Base-by-base conservation (phyloP, 2,888 invertebrate species). In the Brachyopa scutellaris region DNA sequence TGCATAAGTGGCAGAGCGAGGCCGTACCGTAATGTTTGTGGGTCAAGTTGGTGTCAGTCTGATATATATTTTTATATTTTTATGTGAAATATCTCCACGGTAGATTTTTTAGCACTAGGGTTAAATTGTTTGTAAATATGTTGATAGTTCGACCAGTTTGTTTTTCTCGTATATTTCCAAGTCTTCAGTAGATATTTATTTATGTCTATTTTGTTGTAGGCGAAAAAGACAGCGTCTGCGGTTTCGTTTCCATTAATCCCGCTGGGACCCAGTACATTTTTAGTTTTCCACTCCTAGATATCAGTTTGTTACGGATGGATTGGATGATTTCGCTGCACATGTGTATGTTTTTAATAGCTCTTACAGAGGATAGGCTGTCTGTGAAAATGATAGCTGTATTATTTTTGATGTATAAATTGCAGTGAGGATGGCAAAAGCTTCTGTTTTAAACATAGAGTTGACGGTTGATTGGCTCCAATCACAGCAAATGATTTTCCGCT, bases 381-480 rank as follows among this genome's bases (percentile, higher is more conserved):
- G 53, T 55, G 29, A 49, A 69, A 33, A 73, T 80, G 13, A 61
- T 23, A 13, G 42, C 61, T 19, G 49, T 70, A 33, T 40, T 51
- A 26, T 57, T 70, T 40, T 51, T 26, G 51, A 17, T 31, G 17
- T 55, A 2, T 36, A 11, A 8, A 55, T 57, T 6, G 70, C 78
- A 29, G n/a, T 42, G 2, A 31, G 40, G 8, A 78, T 40, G 7
- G 67, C 74, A 36, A 64, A 40, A 17, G 80, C 62, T 57, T 79
- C 73, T 8, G 73, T 49, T 8, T 67, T 62, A 19, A 73, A 74
- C 40, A 74, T 36, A 7, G 80, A 80, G 17, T 51, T 45, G 38
- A 59, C 64, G 11, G 11, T 4, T 33, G 64, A 9, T 62, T n/a
- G 47, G 69, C 31, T 13, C 29, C 47, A 13, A 69, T 31, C 2